Percentiles rank a stretch among this genome's conserved stretches.
Evolutionary conservation across 2,113 vertebrate genomes (phyloP).

Genomic region (Anoplopoma fimbria): DNA sequence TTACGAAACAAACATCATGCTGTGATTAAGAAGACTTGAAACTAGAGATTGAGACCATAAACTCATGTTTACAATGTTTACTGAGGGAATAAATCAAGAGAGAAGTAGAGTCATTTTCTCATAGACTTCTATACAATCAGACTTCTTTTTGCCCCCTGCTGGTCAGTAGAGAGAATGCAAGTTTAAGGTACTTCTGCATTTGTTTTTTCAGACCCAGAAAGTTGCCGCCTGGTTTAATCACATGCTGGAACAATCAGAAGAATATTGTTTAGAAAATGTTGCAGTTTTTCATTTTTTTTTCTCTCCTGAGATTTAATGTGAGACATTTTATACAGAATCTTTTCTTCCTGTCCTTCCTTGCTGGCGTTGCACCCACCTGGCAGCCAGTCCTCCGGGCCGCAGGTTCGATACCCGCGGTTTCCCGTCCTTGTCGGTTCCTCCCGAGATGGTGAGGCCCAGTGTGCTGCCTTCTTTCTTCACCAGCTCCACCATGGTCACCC

Average conservation of each 20-base stretch:
- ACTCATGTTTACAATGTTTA: too few relatives aligned
- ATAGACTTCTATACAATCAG: background rate
- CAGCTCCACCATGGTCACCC: constrained; percentile 95
- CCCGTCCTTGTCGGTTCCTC: constrained; percentile 97
- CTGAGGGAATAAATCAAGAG: too few relatives aligned
- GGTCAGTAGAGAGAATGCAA: too few relatives aligned
- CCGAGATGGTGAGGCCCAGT: constrained; percentile 95
- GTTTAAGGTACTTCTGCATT: too few relatives aligned
- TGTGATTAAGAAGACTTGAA: too few relatives aligned
- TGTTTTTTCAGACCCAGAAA: too few relatives aligned
- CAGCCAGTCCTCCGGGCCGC: constrained; percentile 93
- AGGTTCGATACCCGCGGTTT: constrained; percentile 97
- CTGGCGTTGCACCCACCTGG: constrained; percentile 57
- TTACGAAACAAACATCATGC: too few relatives aligned
- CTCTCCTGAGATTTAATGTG: background rate
- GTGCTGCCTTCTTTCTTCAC: constrained; percentile 97
- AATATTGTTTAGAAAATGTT: background rate
- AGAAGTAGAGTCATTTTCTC: too few relatives aligned
- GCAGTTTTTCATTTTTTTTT: background rate
- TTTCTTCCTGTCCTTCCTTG: background rate
- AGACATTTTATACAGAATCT: background rate
- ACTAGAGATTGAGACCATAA: too few relatives aligned
- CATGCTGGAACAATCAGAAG: background rate
- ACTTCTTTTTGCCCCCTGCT: background rate
- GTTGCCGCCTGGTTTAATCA: too few relatives aligned